Evolutionary conservation across 2,797 vertebrate genomes (phyloP), one percentile per base, ranked within the genome.

Genomic region (Rhadinocentrus ornatus): DNA sequence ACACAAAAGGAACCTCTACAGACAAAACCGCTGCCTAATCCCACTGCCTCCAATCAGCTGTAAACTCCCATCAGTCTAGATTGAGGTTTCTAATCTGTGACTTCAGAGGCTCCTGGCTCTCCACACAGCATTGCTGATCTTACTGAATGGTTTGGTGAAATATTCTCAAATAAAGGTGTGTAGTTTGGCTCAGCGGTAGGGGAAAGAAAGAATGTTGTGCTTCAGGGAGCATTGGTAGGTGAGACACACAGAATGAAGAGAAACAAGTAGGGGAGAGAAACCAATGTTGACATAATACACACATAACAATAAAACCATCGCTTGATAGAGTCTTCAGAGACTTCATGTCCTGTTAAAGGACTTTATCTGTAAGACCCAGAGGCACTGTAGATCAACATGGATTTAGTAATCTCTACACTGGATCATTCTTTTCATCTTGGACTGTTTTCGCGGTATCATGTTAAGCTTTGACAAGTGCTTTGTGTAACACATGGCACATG

Each of bases 11-110:
- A 68, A 91, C 85, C 75, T 76, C 72, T 71, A 60, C 16, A 60
- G 62, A 87, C 78, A 84, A 88, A 86, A 76, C 67, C 72, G 69
- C 54, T 44, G 39, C 66, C 59, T 92, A 91, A 93, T 93, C 85
- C 89, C 44, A 26, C 70, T 62, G 56, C 69, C 68, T 90, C 60
- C 87, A 92, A 91, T 94, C 87, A 83, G 44, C 15, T 3, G 20
- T 71, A 79, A 81, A 84, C 73, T 89, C 83, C 69, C 81, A 81
- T 84, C 85, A 85, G 81, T 90, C 87, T 88, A 89, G 88, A 93
- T 94, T 92, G 93, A 56, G 60, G 60, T 15, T 81, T 86, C 72
- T 88, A 88, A 87, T 89, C 69, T 85, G 76, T 82, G 74, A 85
- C 83, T 85, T 83, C 54, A 63, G 71, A 66, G 56, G 62, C 69